Evolutionary conservation across 2,888 invertebrate species (phyloP), one percentile per base, ranked within the genome.

Genomic region (Tenthredo notha): DNA sequence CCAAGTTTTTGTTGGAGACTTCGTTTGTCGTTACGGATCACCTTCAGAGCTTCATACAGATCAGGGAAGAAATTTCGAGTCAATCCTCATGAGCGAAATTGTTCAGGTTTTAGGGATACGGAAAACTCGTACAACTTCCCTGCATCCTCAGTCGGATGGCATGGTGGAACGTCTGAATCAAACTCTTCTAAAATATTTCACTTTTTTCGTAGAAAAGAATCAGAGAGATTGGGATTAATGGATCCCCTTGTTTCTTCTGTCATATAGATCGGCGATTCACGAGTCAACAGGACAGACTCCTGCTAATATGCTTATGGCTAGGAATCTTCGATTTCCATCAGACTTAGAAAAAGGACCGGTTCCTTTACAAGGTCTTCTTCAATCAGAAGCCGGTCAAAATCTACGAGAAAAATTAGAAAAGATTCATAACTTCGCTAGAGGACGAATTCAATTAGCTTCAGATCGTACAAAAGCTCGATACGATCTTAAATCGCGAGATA

Each of bases 41-140:
- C 87, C 88, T 0, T 21, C 84, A 33, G 86, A 47, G 15, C 10
- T 47, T 0, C 47, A 47, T 47, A 47, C 47, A 1, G 47, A 47
- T 3, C 47, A 47, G 2, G 47, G 3, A 0, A 2, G 88, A 37
- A 89, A 90, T 82, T 91, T 90, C 47, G 88, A 90, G 58, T 89
- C 88, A 12, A 82, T 85, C 1, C n/a, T 91, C 2, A 89, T 89
- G 72, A 84, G 88, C 84, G 88, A 89, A n/a, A 50, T 40, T 9
- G 40, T 40, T 1, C 2, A 86, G 10, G 58, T 87, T 21, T 54
- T 91, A 86, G 87, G 33, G 33, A 33, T 33, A 4, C 2, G 4
- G 33, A 33, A 33, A 33, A 33, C 33, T 33, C 33, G 33, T 33
- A 33, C 33, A 4, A 33, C 87, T 5, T 85, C 89, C 10, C 78